phyloP scores from a whole-genome alignment of 1,140 invertebrate species.

The Sycobia sp. region DNA sequence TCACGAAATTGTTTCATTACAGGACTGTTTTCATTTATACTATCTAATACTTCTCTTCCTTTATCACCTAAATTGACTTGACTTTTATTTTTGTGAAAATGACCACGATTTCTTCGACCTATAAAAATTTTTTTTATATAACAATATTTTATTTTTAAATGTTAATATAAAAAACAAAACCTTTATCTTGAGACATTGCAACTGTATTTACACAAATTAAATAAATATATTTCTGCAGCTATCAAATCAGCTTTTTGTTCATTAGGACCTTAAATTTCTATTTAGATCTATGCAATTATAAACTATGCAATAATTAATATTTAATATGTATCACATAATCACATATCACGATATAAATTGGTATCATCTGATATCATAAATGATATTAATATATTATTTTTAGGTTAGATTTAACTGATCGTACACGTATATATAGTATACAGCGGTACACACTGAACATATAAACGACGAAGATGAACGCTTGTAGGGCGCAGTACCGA shows the following conservation, averaged over 20 bases:
- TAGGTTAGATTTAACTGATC: too few species aligned
- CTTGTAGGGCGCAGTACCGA: too few species aligned
- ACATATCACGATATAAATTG: too few species aligned
- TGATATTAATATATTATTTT: too few species aligned
- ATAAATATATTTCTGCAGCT: too few species aligned
- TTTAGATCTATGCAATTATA: neutral
- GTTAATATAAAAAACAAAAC: too few species aligned
- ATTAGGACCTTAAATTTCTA: neutral
- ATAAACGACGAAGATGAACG: too few species aligned
- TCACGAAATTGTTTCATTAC: slow-evolving; percentile 71
- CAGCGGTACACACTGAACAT: too few species aligned
- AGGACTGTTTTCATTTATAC: slow-evolving; percentile 64
- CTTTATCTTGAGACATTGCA: slow-evolving; percentile 38
- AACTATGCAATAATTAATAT: neutral
- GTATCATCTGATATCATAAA: too few species aligned
- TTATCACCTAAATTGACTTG: slow-evolving; percentile 51
- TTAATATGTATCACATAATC: too few species aligned
- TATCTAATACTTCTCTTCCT: slow-evolving; percentile 50
- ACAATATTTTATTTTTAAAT: neutral
- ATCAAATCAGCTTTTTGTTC: neutral
- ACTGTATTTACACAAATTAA: too few species aligned
- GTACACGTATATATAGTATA: too few species aligned
- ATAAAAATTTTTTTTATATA: neutral
- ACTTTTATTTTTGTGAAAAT: slow-evolving; percentile 40
- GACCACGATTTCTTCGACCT: slow-evolving; percentile 30